Evolutionary conservation across 1,140 invertebrate species (phyloP).

Genomic region (Neocloeon triangulifer): DNA sequence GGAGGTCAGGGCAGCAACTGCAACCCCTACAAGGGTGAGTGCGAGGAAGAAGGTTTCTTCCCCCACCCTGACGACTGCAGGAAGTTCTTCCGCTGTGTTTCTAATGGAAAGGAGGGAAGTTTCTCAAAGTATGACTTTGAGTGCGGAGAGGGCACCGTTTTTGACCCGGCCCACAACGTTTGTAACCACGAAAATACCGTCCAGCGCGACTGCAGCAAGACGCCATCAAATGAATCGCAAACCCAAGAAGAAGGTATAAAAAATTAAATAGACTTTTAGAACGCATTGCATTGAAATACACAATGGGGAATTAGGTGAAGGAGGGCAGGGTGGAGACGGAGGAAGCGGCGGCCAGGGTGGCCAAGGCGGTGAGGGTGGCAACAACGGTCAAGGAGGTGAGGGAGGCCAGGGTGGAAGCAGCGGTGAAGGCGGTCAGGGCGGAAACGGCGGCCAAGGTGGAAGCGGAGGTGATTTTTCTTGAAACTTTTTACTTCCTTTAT

Average conservation of each 20-base stretch:
- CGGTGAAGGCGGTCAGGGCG: too few relatives aligned
- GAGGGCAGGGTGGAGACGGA: too few relatives aligned
- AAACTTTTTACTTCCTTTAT: too few relatives aligned
- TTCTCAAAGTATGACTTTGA: constrained; percentile 39
- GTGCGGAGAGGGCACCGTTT: constrained; percentile 44
- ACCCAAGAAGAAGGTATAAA: constrained; percentile 5
- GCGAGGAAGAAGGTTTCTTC: constrained; percentile 33
- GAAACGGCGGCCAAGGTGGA: too few relatives aligned
- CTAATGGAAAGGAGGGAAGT: constrained; percentile 28
- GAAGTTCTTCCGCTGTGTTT: constrained; percentile 48
- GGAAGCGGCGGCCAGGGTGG: too few relatives aligned
- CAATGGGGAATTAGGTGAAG: too few relatives aligned
- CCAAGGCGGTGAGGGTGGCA: too few relatives aligned
- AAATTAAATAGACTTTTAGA: too few relatives aligned
- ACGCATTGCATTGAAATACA: too few relatives aligned
- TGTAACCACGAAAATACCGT: constrained; percentile 38
- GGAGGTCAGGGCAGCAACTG: constrained; percentile 10
- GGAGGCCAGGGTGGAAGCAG: too few relatives aligned
- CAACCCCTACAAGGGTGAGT: constrained; percentile 14
- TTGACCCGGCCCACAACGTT: constrained; percentile 35
- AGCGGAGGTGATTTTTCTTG: too few relatives aligned
- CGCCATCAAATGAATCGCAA: not conserved
- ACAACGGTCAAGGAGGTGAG: too few relatives aligned
- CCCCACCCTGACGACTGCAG: constrained; percentile 36
- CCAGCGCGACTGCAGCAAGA: constrained; percentile 18